Percentiles rank a stretch among this genome's conserved stretches.
These are phyloP conservation scores for Athene cunicularia DNA, from an alignment of 2,113 vertebrate genomes.

Conservation along the genomic window DNA sequence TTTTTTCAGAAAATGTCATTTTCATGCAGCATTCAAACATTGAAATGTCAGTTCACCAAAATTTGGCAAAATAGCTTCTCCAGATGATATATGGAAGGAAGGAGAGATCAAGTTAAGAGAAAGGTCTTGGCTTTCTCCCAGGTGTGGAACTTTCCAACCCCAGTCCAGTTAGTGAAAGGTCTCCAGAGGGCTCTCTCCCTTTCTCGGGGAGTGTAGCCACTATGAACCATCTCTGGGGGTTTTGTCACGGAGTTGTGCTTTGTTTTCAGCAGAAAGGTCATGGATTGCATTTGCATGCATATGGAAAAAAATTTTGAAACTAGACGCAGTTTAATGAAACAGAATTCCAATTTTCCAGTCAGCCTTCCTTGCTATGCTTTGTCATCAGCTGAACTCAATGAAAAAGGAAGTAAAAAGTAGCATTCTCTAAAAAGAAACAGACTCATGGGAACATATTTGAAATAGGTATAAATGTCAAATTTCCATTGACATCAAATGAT, in stretches of 20 bases:
- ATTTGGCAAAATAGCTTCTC: conserved; percentile 36
- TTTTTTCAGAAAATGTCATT: conserved; percentile 34
- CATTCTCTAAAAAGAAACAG: conserved; percentile 20
- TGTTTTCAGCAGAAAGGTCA: conserved; percentile 18
- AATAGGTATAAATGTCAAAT: conserved; percentile 20
- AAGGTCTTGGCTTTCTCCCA: conserved; percentile 33
- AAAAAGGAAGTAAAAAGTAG: conserved; percentile 19
- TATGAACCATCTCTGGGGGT: not conserved
- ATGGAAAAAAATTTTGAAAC: conserved; percentile 10
- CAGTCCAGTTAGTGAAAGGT: not conserved
- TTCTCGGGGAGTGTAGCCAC: not conserved
- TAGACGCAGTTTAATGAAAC: not conserved
- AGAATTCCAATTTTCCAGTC: conserved; percentile 23
- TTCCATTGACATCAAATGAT: conserved; percentile 23
- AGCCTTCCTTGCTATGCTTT: not conserved
- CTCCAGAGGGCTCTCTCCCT: not conserved
- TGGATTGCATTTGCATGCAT: not conserved
- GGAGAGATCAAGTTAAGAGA: conserved; percentile 1
- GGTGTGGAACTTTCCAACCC: conserved; percentile 16
- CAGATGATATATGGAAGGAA: conserved; percentile 5
- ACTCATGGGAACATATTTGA: conserved; percentile 2
- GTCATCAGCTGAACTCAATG: not conserved
- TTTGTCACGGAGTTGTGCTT: not conserved
- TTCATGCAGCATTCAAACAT: not conserved
- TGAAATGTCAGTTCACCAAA: conserved; percentile 51